These are phyloP conservation scores for Bombus turneri DNA, from an alignment of 1,140 invertebrate genomes.

Conservation along the genomic window DNA sequence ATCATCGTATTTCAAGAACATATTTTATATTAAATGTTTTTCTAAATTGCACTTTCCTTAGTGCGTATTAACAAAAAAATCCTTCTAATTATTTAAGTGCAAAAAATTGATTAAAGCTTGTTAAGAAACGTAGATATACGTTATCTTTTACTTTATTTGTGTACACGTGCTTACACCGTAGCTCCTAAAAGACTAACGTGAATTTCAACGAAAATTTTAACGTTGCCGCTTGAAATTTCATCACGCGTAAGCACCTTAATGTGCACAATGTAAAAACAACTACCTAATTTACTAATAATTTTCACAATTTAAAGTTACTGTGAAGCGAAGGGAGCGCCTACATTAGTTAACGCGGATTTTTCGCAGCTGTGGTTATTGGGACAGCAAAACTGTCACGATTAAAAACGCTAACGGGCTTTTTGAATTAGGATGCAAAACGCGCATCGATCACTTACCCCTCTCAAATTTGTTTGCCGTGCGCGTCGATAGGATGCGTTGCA, in stretches of 20 bases:
- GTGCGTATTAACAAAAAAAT: neutral
- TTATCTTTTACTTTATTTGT: neutral
- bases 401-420: slow-evolving; percentile 43
- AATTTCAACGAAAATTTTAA: neutral
- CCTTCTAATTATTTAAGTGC: neutral
- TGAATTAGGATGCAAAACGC: slow-evolving; percentile 29
- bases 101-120: neutral
- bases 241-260: neutral
- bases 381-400: slow-evolving; percentile 19
- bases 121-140: neutral
- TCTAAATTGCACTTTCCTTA: no score
- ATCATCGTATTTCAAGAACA: no score
- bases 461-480: slow-evolving; percentile 62
- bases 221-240: neutral
- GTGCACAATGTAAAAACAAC: no score
- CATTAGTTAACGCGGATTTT: neutral
- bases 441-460: slow-evolving; percentile 56
- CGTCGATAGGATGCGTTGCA: slow-evolving; percentile 72
- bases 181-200: no score
- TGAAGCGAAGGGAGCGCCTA: neutral
- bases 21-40: no score
- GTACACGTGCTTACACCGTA: no score
- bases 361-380: neutral
- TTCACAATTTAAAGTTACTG: neutral
- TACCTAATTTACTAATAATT: neutral